phyloP scores from a whole-genome alignment of 1,140 invertebrate species.

The Caenorhabditis latens region DNA sequence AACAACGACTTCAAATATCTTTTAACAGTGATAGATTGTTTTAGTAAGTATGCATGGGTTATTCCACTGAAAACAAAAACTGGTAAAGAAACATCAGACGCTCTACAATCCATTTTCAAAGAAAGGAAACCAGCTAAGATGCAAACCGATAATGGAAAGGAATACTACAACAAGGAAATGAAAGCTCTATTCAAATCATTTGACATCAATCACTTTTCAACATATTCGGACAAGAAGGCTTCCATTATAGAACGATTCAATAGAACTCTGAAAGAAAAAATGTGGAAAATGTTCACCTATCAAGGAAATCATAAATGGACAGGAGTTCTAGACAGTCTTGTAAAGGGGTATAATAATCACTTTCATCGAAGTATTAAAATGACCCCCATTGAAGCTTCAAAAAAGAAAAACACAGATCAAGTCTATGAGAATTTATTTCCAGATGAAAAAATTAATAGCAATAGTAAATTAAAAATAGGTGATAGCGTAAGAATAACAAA shows the following conservation, averaged over 20 bases:
- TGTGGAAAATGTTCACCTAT: slow-evolving; percentile 72
- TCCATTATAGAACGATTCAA: slow-evolving; percentile 75
- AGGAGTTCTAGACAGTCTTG: slow-evolving; percentile 69
- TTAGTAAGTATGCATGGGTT: slow-evolving; percentile 79
- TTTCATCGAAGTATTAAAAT: slow-evolving; percentile 70
- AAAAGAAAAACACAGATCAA: slow-evolving; percentile 59
- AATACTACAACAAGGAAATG: slow-evolving; percentile 76
- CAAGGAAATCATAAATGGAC: slow-evolving; percentile 70
- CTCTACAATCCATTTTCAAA: slow-evolving; percentile 72
- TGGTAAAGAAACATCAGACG: slow-evolving; percentile 68
- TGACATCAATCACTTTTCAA: slow-evolving; percentile 59
- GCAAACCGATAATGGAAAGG: slow-evolving; percentile 79
- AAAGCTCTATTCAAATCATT: slow-evolving; percentile 55
- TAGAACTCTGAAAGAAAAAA: slow-evolving; percentile 72
- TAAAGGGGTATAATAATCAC: slow-evolving; percentile 71
- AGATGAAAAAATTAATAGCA: not conserved
- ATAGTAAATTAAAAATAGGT: slow-evolving; percentile 62
- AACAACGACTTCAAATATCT: slow-evolving; percentile 79
- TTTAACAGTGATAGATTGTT: slow-evolving; percentile 79
- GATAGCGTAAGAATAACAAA: slow-evolving; percentile 71
- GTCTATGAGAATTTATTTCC: slow-evolving; percentile 25
- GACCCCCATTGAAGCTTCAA: slow-evolving; percentile 63
- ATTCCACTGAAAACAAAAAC: slow-evolving; percentile 79
- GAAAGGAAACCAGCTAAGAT: slow-evolving; percentile 77
- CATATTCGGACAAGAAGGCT: slow-evolving; percentile 71